Evolutionary conservation across 2,113 vertebrate species (phyloP), one percentile per base, ranked within the genome.

Genomic region (Syrmaticus mikado): DNA sequence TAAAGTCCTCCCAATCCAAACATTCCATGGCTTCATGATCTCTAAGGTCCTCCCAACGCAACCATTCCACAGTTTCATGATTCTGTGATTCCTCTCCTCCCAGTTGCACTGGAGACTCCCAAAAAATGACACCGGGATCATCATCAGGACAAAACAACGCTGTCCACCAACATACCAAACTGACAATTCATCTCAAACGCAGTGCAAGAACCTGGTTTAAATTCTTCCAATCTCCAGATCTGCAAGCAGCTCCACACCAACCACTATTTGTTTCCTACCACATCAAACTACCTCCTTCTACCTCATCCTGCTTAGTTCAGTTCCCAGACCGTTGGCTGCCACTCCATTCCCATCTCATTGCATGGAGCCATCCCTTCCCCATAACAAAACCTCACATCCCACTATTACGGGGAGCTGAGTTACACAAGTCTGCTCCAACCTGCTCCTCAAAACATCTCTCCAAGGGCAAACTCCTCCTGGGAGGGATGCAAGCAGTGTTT

Each of bases 321-420:
- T 18, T 74, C 82, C 66, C 70, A 58, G 41, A 18, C 71, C 66
- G 52, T 65, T 34, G 13, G 62, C 68, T 52, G n/a, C 28, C 45
- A 2, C 2, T 1, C 0, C 1, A 3, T 55, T 72, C 84, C 48
- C 38, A 1, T 14, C 7, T 10, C 68, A 7, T 28, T 0, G 3
- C 36, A 20, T 0, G 4, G 61, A 58, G 70, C 60, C 6, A 0
- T 38, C 17, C n/a, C 38, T 20, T 32, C 70, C 65, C 45, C 40
- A 1, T 7, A 13, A 55, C 4, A 77, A 87, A 73, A 32, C n/a
- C 36, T 11, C 40, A 61, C 24, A 32, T 13, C 21, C 36, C 28
- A 17, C 38, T 6, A 21, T 34, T 16, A 41, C 15, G 8, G 41
- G 17, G 20, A 82, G 20, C 16, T 22, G 25, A 46, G 55, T 1